A percentile compares a stretch with the other conserved stretches of the same genome.
Evolutionary conservation across 2,797 vertebrate species (phyloP).

Genomic region (Crenichthys baileyi): DNA sequence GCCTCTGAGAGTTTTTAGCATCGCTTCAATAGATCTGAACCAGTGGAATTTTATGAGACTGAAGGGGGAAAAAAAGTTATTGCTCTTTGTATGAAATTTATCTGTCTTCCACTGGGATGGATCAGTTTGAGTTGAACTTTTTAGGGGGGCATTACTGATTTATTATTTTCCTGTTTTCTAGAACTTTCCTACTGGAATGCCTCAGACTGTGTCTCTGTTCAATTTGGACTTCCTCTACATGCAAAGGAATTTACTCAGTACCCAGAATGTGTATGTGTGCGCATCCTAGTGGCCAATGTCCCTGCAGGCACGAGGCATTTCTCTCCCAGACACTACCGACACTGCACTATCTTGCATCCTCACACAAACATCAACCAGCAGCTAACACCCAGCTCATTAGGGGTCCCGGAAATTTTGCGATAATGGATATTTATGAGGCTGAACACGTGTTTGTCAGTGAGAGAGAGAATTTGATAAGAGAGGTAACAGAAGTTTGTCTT

Average conservation of each 20-base stretch:
- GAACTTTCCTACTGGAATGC: slow-evolving; percentile 7
- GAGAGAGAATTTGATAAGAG: slow-evolving; percentile 5
- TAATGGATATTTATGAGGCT: slow-evolving; percentile 42
- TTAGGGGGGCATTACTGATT: neutral
- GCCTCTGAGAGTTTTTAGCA: slow-evolving; percentile 32
- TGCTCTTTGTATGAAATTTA: slow-evolving; percentile 28
- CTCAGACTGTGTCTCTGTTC: slow-evolving; percentile 8
- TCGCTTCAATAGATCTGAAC: slow-evolving; percentile 11
- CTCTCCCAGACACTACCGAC: slow-evolving; percentile 17
- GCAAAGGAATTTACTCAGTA: slow-evolving; percentile 7
- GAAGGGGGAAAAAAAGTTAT: slow-evolving; percentile 39
- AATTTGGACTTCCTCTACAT: slow-evolving; percentile 12
- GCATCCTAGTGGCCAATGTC: slow-evolving; percentile 13
- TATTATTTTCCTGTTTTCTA: slow-evolving; percentile 1
- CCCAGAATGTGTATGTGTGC: neutral
- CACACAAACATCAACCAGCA: slow-evolving; percentile 6
- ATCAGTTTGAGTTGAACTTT: neutral
- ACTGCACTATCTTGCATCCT: neutral
- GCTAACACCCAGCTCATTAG: slow-evolving; percentile 42
- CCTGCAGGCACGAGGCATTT: slow-evolving; percentile 27
- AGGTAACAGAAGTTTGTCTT: slow-evolving; percentile 3
- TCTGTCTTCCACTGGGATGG: slow-evolving; percentile 2
- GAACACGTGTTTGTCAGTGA: neutral
- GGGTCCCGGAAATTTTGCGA: slow-evolving; percentile 24
- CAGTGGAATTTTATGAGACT: slow-evolving; percentile 35